A percentile compares a stretch with the other conserved stretches of the same genome.
Evolutionary conservation across 2,888 invertebrate genomes (phyloP).

Genomic region (Erebia epiphron): DNA sequence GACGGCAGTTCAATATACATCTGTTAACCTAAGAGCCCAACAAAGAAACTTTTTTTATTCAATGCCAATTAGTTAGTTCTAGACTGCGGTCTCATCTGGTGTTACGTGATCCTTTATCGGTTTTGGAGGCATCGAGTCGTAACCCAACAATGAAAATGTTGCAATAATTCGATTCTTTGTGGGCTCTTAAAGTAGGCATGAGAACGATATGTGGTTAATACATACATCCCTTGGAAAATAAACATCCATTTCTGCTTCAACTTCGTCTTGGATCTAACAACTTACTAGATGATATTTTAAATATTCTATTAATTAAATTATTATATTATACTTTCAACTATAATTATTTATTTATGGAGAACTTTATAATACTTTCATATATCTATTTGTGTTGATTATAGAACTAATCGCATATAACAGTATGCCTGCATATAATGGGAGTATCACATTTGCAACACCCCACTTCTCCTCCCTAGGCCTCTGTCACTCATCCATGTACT

Average conservation of each 20-base stretch:
- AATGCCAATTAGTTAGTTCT: neutral
- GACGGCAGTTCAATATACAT: conserved; percentile 61
- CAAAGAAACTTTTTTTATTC: neutral
- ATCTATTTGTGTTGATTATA: conserved; percentile 31
- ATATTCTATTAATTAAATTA: conserved; percentile 17
- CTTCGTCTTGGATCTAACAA: conserved; percentile 36
- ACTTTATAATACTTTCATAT: conserved; percentile 30
- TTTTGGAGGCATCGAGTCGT: no score
- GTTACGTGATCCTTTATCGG: no score
- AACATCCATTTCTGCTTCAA: conserved; percentile 40
- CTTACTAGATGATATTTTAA: conserved; percentile 39
- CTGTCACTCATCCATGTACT: no score
- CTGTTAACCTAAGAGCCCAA: conserved; percentile 11
- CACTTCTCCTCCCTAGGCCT: neutral
- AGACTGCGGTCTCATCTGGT: no score
- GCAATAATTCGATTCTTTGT: neutral
- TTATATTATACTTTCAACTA: conserved; percentile 29
- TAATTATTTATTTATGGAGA: conserved; percentile 15
- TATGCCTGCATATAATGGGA: conserved; percentile 12
- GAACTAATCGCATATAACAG: conserved; percentile 28
- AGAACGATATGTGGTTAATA: conserved; percentile 52
- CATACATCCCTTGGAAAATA: conserved; percentile 50
- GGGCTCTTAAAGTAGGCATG: conserved; percentile 4
- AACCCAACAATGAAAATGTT: no score
- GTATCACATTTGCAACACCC: neutral